Evolutionary conservation across 2,888 invertebrate species (phyloP).

Genomic region (Rhamnusium bicolor): DNA sequence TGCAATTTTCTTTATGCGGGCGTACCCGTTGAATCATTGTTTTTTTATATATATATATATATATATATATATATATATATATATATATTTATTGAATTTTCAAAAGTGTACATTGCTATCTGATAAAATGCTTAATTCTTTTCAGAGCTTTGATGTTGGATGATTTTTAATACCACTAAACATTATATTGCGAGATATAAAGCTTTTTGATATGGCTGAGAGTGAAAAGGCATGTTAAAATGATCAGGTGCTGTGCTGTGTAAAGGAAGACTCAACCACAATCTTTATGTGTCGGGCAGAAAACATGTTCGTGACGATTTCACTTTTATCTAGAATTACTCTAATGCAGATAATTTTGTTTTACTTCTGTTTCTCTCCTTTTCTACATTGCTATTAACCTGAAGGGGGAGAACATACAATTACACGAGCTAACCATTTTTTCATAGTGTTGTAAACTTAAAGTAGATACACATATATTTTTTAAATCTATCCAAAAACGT

Average conservation of each 20-base stretch:
- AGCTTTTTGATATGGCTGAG: neutral
- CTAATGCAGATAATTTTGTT: neutral
- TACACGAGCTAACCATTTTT: too few species aligned
- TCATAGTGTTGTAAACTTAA: too few species aligned
- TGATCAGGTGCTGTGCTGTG: neutral
- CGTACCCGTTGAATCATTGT: too few species aligned
- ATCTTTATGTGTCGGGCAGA: neutral
- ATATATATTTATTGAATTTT: neutral
- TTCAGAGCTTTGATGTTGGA: neutral
- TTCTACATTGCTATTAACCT: neutral
- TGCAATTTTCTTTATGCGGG: too few species aligned
- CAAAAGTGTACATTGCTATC: neutral
- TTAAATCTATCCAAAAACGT: too few species aligned
- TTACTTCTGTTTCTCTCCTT: neutral
- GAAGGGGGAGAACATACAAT: too few species aligned
- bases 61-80: too few species aligned
- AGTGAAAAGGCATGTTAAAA: slow-evolving; percentile 11
- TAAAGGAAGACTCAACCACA: neutral
- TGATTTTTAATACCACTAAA: neutral
- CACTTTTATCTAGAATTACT: neutral
- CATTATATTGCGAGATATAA: neutral
- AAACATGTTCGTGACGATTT: neutral
- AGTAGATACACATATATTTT: too few species aligned
- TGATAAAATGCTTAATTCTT: neutral
- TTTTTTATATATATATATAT: too few species aligned